Conservation (phyloP, 2,888 invertebrate species). For the Drosophila eohydei region DNA sequence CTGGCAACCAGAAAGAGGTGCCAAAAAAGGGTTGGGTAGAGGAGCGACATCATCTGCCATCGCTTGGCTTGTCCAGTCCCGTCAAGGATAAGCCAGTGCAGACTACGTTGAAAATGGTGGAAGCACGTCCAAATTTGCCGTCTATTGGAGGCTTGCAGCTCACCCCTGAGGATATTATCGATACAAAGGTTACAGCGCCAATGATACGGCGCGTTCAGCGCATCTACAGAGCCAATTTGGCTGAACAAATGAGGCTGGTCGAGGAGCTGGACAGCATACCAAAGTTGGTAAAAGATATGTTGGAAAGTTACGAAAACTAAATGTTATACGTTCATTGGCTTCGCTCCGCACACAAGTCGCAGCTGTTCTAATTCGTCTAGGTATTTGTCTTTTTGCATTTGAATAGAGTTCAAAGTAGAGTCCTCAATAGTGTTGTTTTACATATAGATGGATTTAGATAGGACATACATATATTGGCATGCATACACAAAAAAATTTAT, state of each 20-base stretch:
- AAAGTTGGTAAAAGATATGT: background rate
- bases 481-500: constrained; percentile 36
- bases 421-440: background rate
- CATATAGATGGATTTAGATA: background rate
- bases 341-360: background rate
- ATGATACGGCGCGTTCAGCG: constrained; percentile 11
- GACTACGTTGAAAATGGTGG: background rate
- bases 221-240: constrained; percentile 5
- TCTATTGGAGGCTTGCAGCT: background rate
- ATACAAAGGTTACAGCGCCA: constrained; percentile 1
- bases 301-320: background rate
- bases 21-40: background rate
- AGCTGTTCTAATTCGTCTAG: background rate
- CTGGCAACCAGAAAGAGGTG: background rate
- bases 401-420: background rate
- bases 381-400: background rate
- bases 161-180: background rate
- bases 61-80: background rate
- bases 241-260: background rate
- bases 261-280: constrained; percentile 6
- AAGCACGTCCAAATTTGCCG: background rate
- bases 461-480: constrained; percentile 11
- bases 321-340: background rate
- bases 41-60: background rate
- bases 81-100: too few relatives aligned